These are phyloP conservation scores for Cataglyphis hispanica DNA, from an alignment of 1,140 invertebrate genomes.

Conservation along the genomic window DNA sequence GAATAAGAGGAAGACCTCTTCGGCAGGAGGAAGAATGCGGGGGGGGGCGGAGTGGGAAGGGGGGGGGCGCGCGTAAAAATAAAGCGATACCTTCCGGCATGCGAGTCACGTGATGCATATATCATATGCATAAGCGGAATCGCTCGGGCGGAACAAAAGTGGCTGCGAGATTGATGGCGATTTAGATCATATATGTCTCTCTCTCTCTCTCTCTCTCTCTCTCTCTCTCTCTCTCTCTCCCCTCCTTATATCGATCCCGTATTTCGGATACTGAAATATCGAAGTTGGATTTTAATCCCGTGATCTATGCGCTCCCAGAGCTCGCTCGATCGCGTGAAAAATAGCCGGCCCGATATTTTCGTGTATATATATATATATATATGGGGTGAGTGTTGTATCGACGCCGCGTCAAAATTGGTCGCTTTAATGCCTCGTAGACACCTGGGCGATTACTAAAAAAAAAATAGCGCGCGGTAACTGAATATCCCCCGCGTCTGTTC, in stretches of 20 bases:
- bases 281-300: constrained; percentile 54
- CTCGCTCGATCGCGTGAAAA: constrained; percentile 44
- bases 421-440: constrained; percentile 43
- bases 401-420: constrained; percentile 42
- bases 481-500: neutral
- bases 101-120: constrained; percentile 62
- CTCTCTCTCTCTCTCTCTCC: neutral
- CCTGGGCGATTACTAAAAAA: constrained; percentile 22
- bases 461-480: constrained; percentile 3
- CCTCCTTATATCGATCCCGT: constrained; percentile 41
- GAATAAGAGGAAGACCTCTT: constrained; percentile 50
- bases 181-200: constrained; percentile 35
- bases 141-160: constrained; percentile 54
- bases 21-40: neutral
- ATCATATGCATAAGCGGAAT: constrained; percentile 60
- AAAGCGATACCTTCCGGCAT: constrained; percentile 62
- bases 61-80: constrained; percentile 36
- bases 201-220: too few species aligned
- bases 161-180: constrained; percentile 54
- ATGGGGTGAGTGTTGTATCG: neutral
- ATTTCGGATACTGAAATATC: constrained; percentile 61
- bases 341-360: constrained; percentile 4
- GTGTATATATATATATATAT: too few species aligned
- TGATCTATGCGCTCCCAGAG: constrained; percentile 41
- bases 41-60: too few species aligned